Evolutionary conservation across 2,113 vertebrate species (phyloP).

Genomic region (Callaeas wilsoni): DNA sequence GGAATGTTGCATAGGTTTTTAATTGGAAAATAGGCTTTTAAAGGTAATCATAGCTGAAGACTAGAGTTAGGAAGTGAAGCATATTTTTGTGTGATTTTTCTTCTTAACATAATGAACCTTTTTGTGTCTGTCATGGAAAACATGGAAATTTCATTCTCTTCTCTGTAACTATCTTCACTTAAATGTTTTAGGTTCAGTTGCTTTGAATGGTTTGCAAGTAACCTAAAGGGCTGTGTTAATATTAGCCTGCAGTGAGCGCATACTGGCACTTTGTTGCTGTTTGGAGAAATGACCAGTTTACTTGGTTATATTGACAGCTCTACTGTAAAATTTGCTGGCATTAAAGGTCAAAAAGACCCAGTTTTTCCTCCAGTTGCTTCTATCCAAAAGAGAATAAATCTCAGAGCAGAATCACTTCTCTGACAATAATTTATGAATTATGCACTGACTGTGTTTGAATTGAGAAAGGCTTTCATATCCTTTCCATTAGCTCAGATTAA

Average conservation of each 20-base stretch:
- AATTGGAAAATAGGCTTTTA: constrained; percentile 79
- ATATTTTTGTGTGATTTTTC: constrained; percentile 63
- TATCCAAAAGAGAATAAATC: constrained; percentile 92
- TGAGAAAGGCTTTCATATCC: constrained; percentile 99
- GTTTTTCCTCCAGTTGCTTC: constrained; percentile 82
- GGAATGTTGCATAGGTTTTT: constrained; percentile 74
- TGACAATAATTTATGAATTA: constrained; percentile 99
- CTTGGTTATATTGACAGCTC: constrained; percentile 94
- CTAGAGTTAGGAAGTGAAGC: constrained; percentile 63
- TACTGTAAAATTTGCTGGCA: constrained; percentile 91
- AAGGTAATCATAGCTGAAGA: constrained; percentile 69
- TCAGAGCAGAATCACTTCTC: constrained; percentile 96
- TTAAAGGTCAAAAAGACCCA: constrained; percentile 91
- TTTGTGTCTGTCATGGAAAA: constrained; percentile 78
- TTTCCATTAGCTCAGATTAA: constrained; percentile 99
- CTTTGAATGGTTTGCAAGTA: constrained; percentile 64
- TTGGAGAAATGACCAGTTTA: constrained; percentile 87
- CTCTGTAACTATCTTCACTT: constrained; percentile 52
- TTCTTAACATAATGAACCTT: constrained; percentile 81
- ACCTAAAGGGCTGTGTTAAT: constrained; percentile 76
- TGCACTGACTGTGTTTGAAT: constrained; percentile 97
- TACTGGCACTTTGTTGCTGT: constrained; percentile 74
- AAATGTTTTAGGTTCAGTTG: constrained; percentile 61
- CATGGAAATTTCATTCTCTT: constrained; percentile 63
- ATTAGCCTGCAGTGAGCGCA: constrained; percentile 76